Conservation (phyloP, 2,888 invertebrate genomes). For the Gymnosoma rotundatum region DNA sequence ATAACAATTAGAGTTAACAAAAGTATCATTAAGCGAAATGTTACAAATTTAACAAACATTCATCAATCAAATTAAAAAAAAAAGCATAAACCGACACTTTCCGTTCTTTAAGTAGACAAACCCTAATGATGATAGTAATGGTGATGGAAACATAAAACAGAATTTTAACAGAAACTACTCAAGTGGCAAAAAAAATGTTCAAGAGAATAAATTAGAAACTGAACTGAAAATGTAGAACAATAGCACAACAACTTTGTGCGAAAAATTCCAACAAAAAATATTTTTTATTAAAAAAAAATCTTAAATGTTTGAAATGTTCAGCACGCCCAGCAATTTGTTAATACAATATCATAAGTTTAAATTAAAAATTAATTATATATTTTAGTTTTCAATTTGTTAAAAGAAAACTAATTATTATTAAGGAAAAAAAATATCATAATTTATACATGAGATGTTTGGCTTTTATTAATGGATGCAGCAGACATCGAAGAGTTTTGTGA, state of each 20-base stretch:
- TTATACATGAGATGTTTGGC: too few relatives aligned
- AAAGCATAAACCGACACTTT: slow-evolving; percentile 43
- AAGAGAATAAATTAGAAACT: slow-evolving; percentile 41
- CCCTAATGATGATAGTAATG: slow-evolving; percentile 1
- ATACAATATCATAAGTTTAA: not conserved
- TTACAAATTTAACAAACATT: slow-evolving; percentile 50
- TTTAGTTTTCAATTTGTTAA: slow-evolving; percentile 11
- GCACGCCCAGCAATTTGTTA: slow-evolving; percentile 40
- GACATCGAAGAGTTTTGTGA: too few relatives aligned
- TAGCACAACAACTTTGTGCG: not conserved
- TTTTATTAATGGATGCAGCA: too few relatives aligned
- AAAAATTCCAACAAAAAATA: not conserved
- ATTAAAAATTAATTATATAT: not conserved
- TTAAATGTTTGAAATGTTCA: not conserved
- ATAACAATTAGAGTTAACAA: not conserved
- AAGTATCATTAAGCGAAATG: slow-evolving; percentile 13
- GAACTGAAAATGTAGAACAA: slow-evolving; percentile 20
- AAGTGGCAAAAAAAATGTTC: slow-evolving; percentile 52
- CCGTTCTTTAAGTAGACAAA: slow-evolving; percentile 35
- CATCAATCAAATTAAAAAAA: slow-evolving; percentile 62
- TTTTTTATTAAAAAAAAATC: not conserved
- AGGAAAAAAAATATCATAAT: not conserved
- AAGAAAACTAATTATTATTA: not conserved
- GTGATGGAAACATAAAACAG: slow-evolving; percentile 13
- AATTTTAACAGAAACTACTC: slow-evolving; percentile 58